Evolutionary conservation across 2,113 vertebrate species (phyloP).

Genomic region (Hepsetus odoe): DNA sequence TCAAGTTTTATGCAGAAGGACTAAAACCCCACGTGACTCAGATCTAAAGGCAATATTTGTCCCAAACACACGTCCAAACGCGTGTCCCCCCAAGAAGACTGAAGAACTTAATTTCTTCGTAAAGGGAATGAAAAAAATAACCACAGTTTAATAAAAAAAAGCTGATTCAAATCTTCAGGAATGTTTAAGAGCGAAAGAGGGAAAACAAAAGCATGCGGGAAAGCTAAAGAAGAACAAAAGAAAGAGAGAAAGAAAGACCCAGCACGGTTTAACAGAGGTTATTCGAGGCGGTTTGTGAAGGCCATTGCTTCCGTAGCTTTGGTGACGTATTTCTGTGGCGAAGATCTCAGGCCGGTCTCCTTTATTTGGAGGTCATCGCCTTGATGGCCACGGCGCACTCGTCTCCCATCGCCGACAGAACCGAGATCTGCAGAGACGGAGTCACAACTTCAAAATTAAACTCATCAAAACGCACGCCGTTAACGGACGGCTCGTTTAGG

Average conservation of each 20-base stretch:
- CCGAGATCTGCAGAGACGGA: constrained; percentile 79
- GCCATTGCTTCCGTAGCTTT: constrained; percentile 79
- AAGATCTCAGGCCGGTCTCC: constrained; percentile 67
- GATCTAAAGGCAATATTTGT: neutral
- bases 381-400: constrained; percentile 86
- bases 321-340: constrained; percentile 81
- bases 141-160: neutral
- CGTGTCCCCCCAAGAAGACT: too few relatives aligned
- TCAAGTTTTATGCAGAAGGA: constrained; percentile 32
- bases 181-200: neutral
- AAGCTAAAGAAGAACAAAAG: neutral
- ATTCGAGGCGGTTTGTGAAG: constrained; percentile 82
- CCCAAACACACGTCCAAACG: neutral
- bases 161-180: neutral
- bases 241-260: constrained; percentile 37
- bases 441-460: neutral
- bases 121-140: neutral
- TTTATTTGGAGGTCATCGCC: constrained; percentile 76
- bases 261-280: constrained; percentile 66
- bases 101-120: neutral
- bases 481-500: too few relatives aligned
- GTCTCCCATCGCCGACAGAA: constrained; percentile 85
- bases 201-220: neutral
- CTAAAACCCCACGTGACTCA: too few relatives aligned
- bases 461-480: neutral